Evolutionary conservation across 2,888 invertebrate genomes (phyloP), one percentile per base, ranked within the genome.

Genomic region (Uropetala carovei): DNA sequence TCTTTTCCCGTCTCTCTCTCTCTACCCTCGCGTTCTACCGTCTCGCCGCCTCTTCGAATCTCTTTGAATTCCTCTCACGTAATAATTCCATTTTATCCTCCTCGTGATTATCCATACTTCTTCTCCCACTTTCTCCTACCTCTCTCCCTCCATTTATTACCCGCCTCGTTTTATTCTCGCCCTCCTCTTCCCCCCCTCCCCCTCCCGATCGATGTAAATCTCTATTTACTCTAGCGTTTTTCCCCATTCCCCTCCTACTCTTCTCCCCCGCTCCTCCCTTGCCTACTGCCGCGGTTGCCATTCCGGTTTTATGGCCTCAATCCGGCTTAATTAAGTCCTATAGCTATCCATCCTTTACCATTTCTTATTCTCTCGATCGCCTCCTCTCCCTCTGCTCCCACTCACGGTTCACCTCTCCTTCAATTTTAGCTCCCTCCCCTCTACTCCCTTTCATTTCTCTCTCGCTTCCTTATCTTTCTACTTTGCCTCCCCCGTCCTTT

Each of bases 241-340:
- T 43, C 43, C 43, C 5, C 43, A 43, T 43, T 43, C 43, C 43
- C 58, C 57, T 56, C 43, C 30, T 85, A 57, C 43, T 30, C 43
- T 18, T 13, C 58, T n/a, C n/a, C n/a, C n/a, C n/a, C n/a, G n/a
- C n/a, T 85, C 85, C 57, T 27, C 8, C 43, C 22, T 85, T 85
- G 85, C 43, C 58, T 56, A n/a, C 75, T 27, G 13, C 75, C 14
- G 22, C 27, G 75, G 18, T 27, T 75, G 75, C 22, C 22, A 75
- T 75, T 75, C 75, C 75, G 75, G 75, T 75, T 75, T 75, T 27
- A 75, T 75, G 75, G 8, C 75, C 27, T 22, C 22, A n/a, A 22
- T 68, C 22, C 68, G n/a, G 9, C 27, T 27, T 75, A 75, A 75
- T n/a, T 75, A 75, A 75, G 75, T 85, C 85, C 16, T 85, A 43